Conservation (phyloP, 2,797 vertebrate genomes). For the Champsocephalus gunnari region DNA sequence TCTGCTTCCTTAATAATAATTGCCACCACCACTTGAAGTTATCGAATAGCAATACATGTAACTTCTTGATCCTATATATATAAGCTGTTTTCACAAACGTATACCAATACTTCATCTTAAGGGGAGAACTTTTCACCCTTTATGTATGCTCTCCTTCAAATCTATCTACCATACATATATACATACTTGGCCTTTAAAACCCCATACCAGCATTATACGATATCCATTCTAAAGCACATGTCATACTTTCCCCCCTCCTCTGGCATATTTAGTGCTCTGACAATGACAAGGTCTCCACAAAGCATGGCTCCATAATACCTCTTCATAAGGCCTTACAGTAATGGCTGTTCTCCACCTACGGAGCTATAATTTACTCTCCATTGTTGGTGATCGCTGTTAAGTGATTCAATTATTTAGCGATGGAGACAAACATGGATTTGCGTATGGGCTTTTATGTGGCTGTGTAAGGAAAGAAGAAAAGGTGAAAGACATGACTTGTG, state of each 20-base stretch:
- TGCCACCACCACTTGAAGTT: too few relatives aligned
- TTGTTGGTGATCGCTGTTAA: slow-evolving; percentile 53
- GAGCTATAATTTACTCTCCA: slow-evolving; percentile 61
- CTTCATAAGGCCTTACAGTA: slow-evolving; percentile 63
- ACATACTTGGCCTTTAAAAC: slow-evolving; percentile 30
- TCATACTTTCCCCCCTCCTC: slow-evolving; percentile 48
- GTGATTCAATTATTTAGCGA: slow-evolving; percentile 73
- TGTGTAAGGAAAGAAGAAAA: neutral
- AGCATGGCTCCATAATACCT: slow-evolving; percentile 57
- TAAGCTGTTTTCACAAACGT: too few relatives aligned
- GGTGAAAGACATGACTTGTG: slow-evolving; percentile 17
- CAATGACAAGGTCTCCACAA: slow-evolving; percentile 65
- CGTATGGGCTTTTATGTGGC: slow-evolving; percentile 4
- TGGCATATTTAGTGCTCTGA: slow-evolving; percentile 61
- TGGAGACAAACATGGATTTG: slow-evolving; percentile 39
- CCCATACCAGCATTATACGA: slow-evolving; percentile 30
- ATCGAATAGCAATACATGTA: too few relatives aligned
- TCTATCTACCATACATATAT: neutral
- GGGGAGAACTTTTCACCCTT: too few relatives aligned
- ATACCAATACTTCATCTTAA: too few relatives aligned
- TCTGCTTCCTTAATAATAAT: too few relatives aligned
- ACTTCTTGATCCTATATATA: too few relatives aligned
- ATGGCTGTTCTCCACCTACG: slow-evolving; percentile 49
- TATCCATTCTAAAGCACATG: slow-evolving; percentile 49
- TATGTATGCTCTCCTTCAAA: too few relatives aligned